Evolutionary conservation across 2,797 vertebrate genomes (phyloP).

Genomic region (Poeciliopsis gracilis): DNA sequence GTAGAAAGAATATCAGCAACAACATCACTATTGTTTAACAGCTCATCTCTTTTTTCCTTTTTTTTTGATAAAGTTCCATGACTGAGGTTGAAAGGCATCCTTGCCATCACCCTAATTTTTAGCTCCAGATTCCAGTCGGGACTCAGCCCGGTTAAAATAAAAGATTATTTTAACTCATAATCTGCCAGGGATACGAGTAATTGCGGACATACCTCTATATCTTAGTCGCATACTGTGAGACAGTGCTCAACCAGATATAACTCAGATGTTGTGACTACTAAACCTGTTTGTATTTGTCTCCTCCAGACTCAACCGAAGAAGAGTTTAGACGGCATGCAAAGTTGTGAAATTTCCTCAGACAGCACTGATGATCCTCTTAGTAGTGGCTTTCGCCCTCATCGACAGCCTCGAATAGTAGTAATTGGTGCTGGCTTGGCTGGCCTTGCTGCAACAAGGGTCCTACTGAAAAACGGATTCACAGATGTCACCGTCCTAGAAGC

Average conservation of each 20-base stretch:
- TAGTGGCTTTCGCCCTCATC: slow-evolving; percentile 90
- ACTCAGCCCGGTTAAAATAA: not conserved
- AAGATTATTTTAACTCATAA: not conserved
- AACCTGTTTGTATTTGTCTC: slow-evolving; percentile 13
- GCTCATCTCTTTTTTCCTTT: not conserved
- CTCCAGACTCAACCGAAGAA: slow-evolving; percentile 90
- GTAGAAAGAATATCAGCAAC: not conserved
- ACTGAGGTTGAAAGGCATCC: not conserved
- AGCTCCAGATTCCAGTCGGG: not conserved
- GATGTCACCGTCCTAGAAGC: slow-evolving; percentile 98
- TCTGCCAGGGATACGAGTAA: not conserved
- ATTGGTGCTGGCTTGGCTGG: slow-evolving; percentile 97
- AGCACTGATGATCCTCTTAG: slow-evolving; percentile 99
- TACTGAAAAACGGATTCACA: slow-evolving; percentile 93
- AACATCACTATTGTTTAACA: not conserved
- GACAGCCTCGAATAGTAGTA: slow-evolving; percentile 98
- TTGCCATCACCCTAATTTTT: not conserved
- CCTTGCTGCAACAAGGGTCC: slow-evolving; percentile 91
- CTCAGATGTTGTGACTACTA: slow-evolving; percentile 15
- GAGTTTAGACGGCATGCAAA: slow-evolving; percentile 99
- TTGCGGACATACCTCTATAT: not conserved
- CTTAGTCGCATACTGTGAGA: not conserved
- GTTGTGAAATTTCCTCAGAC: slow-evolving; percentile 99
- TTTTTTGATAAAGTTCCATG: not conserved
- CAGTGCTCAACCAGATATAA: not conserved